Evolutionary conservation across 2,113 vertebrate genomes (phyloP).

Genomic region (Pavo muticus): DNA sequence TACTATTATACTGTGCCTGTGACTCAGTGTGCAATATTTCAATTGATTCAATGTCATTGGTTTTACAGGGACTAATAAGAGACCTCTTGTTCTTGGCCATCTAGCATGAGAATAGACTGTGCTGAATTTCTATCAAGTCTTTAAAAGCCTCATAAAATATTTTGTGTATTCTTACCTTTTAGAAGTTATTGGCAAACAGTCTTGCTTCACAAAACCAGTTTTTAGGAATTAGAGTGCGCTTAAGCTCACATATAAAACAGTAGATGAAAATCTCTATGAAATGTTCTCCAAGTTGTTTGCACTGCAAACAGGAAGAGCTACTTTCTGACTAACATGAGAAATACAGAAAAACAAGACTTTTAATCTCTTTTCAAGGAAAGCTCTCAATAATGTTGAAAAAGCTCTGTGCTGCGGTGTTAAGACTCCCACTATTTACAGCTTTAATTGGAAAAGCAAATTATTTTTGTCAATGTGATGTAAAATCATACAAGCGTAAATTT

Average conservation of each 20-base stretch:
- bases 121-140: constrained; percentile 11
- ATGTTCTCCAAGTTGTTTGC: not conserved
- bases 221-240: not conserved
- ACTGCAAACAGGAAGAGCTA: not conserved
- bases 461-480: not conserved
- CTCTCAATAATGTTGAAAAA: not conserved
- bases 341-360: not conserved
- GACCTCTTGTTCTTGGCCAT: constrained; percentile 58
- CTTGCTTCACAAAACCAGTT: not conserved
- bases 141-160: constrained; percentile 19
- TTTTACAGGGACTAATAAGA: constrained; percentile 46
- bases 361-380: not conserved
- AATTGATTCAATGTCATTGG: constrained; percentile 67
- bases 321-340: not conserved
- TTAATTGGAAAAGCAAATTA: not conserved
- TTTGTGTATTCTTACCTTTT: constrained; percentile 1
- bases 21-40: constrained; percentile 55
- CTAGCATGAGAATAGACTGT: constrained; percentile 13
- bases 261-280: not conserved
- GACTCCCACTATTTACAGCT: not conserved
- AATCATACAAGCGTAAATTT: not conserved
- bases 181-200: not conserved
- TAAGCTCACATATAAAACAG: not conserved
- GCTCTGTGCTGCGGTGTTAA: not conserved
- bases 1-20: constrained; percentile 47